Percentiles rank a stretch among this genome's conserved stretches.
These are phyloP conservation scores for Drosophila stalkeri DNA, from an alignment of 2,888 invertebrate species.

Conservation along the genomic window DNA sequence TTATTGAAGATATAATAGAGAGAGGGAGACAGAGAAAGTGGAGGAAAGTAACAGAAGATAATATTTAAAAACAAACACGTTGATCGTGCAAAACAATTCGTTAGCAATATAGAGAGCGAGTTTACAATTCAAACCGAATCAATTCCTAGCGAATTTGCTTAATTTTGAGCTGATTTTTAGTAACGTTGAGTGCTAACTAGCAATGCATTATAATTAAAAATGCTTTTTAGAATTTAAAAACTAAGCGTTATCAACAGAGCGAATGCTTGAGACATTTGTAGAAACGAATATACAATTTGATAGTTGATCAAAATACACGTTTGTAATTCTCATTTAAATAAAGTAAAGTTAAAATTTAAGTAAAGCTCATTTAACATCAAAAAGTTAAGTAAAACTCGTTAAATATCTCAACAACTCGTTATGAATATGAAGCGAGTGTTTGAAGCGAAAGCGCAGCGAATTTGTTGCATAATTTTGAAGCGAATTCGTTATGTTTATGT, in stretches of 20 bases:
- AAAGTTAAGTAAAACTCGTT: neutral
- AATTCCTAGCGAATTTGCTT: neutral
- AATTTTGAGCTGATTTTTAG: neutral
- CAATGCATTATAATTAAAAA: neutral
- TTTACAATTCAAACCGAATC: neutral
- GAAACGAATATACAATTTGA: neutral
- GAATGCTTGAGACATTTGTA: neutral
- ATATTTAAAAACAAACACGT: constrained; percentile 5
- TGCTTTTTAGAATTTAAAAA: neutral
- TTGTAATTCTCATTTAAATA: neutral
- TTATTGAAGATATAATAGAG: neutral
- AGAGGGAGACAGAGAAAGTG: neutral
- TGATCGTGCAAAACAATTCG: neutral
- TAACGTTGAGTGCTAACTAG: neutral
- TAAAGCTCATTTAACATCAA: neutral
- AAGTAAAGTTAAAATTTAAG: neutral
- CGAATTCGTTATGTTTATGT: neutral
- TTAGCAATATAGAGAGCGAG: neutral
- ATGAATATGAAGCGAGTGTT: neutral
- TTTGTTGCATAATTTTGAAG: neutral
- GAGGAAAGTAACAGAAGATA: neutral
- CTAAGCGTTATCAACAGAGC: neutral
- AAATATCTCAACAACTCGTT: neutral
- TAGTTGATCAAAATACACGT: neutral
- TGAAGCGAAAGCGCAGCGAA: neutral